Conservation (phyloP, 1,140 invertebrate species). For the Harlomillsia oculata region DNA sequence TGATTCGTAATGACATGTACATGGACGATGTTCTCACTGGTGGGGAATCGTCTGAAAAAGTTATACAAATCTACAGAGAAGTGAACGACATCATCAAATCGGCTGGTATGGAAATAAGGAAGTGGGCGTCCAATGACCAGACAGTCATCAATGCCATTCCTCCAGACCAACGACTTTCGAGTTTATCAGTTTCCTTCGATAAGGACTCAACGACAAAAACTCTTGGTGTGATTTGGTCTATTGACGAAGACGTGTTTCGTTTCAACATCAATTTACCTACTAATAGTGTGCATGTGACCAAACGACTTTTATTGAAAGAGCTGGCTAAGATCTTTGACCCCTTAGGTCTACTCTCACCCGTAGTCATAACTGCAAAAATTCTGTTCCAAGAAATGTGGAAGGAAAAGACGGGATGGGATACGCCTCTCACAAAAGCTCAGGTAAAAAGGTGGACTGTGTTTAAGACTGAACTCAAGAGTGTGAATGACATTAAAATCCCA, state of each 20-base stretch:
- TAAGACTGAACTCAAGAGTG: not conserved
- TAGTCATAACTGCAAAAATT: conserved; percentile 26
- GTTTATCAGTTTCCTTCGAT: not conserved
- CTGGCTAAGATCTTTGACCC: conserved; percentile 33
- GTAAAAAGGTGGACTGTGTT: conserved; percentile 27
- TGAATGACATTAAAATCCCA: not conserved
- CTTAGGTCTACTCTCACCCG: conserved; percentile 20
- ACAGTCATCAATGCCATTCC: conserved; percentile 10
- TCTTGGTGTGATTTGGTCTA: conserved; percentile 38
- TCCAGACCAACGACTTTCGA: not conserved
- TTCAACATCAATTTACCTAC: not conserved
- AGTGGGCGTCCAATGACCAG: conserved; percentile 38
- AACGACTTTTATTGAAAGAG: conserved; percentile 23
- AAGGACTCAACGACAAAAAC: conserved; percentile 35
- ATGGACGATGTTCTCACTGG: not conserved
- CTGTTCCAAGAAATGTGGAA: conserved; percentile 33
- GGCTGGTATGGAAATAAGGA: conserved; percentile 37
- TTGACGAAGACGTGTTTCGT: conserved; percentile 30
- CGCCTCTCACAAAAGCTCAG: conserved; percentile 13
- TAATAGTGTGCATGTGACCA: not conserved
- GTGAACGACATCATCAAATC: too few relatives aligned
- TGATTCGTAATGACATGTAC: not conserved
- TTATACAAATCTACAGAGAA: too few relatives aligned
- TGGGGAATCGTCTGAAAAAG: not conserved
- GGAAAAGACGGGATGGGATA: conserved; percentile 21